Conservation (phyloP, 1,140 invertebrate genomes). For the Brachionus asplanchnoidis region DNA sequence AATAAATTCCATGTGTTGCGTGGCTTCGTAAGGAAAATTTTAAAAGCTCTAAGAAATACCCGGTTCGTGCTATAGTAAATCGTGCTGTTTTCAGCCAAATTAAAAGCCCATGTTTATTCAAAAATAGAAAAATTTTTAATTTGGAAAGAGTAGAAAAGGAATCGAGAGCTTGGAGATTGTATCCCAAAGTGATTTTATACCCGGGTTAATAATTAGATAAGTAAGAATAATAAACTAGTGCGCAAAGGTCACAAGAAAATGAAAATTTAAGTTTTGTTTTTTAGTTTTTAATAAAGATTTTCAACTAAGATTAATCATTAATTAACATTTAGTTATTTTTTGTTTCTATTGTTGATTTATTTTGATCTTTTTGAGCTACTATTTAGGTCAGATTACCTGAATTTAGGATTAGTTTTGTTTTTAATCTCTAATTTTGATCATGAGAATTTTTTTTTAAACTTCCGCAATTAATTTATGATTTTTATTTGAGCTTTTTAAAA, state of each 20-base stretch:
- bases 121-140: neutral
- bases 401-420: neutral
- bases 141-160: neutral
- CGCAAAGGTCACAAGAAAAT: neutral
- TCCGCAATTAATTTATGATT: neutral
- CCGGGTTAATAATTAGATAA: neutral
- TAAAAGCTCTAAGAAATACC: neutral
- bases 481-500: too few relatives aligned
- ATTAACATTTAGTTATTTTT: constrained; percentile 26
- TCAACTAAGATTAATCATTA: constrained; percentile 19
- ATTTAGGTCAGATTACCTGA: neutral
- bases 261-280: neutral
- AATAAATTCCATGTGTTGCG: neutral
- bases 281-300: constrained; percentile 2
- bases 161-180: neutral
- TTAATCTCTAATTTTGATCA: neutral
- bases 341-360: neutral
- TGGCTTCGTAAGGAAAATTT: neutral
- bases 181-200: neutral
- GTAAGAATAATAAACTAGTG: neutral
- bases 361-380: neutral
- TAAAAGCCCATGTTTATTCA: neutral
- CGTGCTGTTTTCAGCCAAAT: neutral
- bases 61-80: neutral
- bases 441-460: neutral